These are phyloP conservation scores for Mandrillus leucophaeus DNA, from an alignment of 2,113 vertebrate species.

Conservation along the genomic window DNA sequence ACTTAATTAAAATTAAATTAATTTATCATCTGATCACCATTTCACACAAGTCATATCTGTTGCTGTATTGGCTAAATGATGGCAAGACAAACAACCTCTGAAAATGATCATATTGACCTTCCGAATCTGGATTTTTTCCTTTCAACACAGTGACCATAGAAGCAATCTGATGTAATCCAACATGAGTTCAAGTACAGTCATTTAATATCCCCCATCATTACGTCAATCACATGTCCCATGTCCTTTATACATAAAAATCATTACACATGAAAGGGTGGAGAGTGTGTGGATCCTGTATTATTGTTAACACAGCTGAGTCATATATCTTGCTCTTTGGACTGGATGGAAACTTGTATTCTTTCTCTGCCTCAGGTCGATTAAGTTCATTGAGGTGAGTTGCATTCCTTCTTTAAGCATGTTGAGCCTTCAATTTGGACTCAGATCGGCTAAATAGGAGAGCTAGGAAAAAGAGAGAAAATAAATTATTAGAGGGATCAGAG, in stretches of 20 bases:
- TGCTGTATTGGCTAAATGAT: not conserved
- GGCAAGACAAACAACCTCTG: not conserved
- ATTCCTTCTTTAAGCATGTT: not conserved
- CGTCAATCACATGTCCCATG: not conserved
- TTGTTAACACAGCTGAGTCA: conserved; percentile 33
- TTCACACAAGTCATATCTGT: not conserved
- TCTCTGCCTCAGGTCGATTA: not conserved
- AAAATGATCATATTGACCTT: not conserved
- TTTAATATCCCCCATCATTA: not conserved
- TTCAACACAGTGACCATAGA: not conserved
- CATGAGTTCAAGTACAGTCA: not conserved
- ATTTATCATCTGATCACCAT: not conserved
- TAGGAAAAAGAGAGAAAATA: not conserved
- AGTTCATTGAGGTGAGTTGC: not conserved
- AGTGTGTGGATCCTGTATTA: not conserved
- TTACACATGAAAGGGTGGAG: conserved; percentile 23
- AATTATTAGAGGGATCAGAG: not conserved
- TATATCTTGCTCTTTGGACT: conserved; percentile 23
- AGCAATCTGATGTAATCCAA: not conserved
- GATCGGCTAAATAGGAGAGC: not conserved
- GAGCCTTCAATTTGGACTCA: not conserved
- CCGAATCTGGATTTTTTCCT: not conserved
- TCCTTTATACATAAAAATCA: not conserved
- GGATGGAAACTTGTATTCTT: not conserved
- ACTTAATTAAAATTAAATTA: conserved; percentile 16